Percentiles rank a stretch among this genome's conserved stretches.
Conservation (phyloP, 2,113 vertebrate genomes). For the Leucosticte australis region DNA sequence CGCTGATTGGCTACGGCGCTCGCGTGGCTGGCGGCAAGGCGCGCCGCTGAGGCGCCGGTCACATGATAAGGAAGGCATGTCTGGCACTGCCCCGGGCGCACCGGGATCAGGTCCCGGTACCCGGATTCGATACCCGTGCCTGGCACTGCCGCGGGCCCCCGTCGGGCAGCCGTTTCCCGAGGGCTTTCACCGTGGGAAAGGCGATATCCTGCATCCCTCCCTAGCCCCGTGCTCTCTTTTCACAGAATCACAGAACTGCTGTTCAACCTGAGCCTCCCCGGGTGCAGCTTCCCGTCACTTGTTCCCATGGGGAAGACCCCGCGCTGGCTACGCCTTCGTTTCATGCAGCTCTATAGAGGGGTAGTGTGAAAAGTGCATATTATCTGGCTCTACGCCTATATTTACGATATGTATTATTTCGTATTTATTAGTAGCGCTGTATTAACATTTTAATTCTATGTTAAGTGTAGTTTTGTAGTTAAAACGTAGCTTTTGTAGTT, state of each 20-base stretch:
- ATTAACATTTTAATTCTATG: too few relatives aligned
- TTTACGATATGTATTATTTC: too few relatives aligned
- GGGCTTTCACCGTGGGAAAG: neutral
- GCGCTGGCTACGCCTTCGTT: neutral
- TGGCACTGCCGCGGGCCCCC: rapidly evolving
- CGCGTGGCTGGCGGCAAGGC: rapidly evolving
- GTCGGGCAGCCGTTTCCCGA: rapidly evolving
- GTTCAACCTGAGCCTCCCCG: neutral
- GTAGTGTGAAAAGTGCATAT: too few relatives aligned
- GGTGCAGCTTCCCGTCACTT: neutral
- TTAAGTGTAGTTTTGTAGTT: too few relatives aligned
- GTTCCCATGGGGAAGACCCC: too few relatives aligned
- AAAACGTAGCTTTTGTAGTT: too few relatives aligned
- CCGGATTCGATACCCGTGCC: rapidly evolving
- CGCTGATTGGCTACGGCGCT: neutral
- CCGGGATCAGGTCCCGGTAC: rapidly evolving
- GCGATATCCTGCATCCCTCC: too few relatives aligned
- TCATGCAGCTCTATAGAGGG: rapidly evolving
- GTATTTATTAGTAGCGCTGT: too few relatives aligned
- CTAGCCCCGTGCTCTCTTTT: rapidly evolving
- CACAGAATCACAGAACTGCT: too few relatives aligned
- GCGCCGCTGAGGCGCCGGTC: too few relatives aligned
- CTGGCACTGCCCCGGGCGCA: rapidly evolving
- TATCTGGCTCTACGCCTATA: too few relatives aligned
- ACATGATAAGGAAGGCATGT: rapidly evolving